Conservation (phyloP, 2,113 vertebrate species). For the Oreocharis arfaki region DNA sequence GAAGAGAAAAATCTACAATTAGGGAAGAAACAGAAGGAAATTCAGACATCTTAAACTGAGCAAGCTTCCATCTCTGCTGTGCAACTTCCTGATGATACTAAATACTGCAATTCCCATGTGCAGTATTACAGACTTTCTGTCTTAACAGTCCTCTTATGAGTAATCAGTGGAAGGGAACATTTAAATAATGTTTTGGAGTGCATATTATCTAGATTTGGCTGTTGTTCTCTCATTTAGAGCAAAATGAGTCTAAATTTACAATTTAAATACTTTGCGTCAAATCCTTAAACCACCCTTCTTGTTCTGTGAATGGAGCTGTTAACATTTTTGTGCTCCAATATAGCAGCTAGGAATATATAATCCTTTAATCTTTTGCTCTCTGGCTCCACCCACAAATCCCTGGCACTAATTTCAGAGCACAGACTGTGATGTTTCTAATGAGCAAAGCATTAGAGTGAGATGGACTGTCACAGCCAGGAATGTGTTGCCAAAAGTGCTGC, state of each 20-base stretch:
- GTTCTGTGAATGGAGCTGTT: neutral
- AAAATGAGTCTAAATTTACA: slow-evolving; percentile 26
- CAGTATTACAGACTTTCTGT: neutral
- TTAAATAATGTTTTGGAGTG: slow-evolving; percentile 39
- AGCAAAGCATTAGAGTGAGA: neutral
- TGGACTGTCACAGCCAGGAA: neutral
- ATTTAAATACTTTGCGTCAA: neutral
- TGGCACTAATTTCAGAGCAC: neutral
- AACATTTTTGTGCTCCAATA: neutral
- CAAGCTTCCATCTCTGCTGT: neutral
- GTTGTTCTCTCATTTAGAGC: slow-evolving; percentile 25
- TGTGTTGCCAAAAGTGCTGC: neutral
- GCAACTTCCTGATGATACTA: neutral
- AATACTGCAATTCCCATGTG: neutral
- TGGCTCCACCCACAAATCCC: neutral
- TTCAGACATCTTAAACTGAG: neutral
- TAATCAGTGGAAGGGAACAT: slow-evolving; percentile 15
- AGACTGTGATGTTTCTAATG: neutral
- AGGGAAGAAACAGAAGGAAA: slow-evolving; percentile 21
- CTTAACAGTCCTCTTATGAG: neutral
- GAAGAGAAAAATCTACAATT: slow-evolving; percentile 33
- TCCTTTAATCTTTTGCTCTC: slow-evolving; percentile 27
- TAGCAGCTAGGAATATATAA: slow-evolving; percentile 6
- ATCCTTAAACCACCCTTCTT: neutral
- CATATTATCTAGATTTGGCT: neutral